A percentile compares a stretch with the other conserved stretches of the same genome.
Conservation (phyloP, 2,113 vertebrate genomes). For the Syngnathoides biaculeatus region DNA sequence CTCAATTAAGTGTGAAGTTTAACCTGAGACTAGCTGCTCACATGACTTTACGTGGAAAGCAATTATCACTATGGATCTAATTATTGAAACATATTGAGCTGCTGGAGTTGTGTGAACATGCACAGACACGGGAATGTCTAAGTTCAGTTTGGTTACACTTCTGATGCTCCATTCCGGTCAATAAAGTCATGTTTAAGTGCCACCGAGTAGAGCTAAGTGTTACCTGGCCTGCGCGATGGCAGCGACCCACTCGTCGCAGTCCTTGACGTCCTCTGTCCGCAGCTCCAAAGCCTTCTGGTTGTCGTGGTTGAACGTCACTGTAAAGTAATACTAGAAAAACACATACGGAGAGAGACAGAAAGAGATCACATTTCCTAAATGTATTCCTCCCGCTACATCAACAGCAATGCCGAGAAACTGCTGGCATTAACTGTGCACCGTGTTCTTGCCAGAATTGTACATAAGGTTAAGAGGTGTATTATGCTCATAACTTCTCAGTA, state of each 20-base stretch:
- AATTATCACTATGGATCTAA: too few species aligned
- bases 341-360: constrained; percentile 12
- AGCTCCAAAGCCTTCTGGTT: constrained; percentile 95
- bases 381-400: neutral
- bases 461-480: constrained; percentile 3
- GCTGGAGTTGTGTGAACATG: too few species aligned
- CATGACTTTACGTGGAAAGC: too few species aligned
- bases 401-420: neutral
- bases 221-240: constrained; percentile 96
- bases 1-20: too few species aligned
- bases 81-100: too few species aligned
- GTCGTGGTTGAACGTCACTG: constrained; percentile 91
- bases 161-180: too few species aligned
- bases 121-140: too few species aligned
- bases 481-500: neutral
- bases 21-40: too few species aligned
- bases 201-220: neutral
- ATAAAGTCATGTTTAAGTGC: too few species aligned
- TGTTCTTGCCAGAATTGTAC: neutral
- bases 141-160: too few species aligned
- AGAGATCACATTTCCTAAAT: neutral
- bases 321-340: constrained; percentile 88
- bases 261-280: constrained; percentile 90
- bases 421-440: neutral
- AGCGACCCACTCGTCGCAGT: constrained; percentile 95